Percentiles rank a stretch among this genome's conserved stretches.
phyloP scores from a whole-genome alignment of 2,888 invertebrate species.

The Tipula unca region DNA sequence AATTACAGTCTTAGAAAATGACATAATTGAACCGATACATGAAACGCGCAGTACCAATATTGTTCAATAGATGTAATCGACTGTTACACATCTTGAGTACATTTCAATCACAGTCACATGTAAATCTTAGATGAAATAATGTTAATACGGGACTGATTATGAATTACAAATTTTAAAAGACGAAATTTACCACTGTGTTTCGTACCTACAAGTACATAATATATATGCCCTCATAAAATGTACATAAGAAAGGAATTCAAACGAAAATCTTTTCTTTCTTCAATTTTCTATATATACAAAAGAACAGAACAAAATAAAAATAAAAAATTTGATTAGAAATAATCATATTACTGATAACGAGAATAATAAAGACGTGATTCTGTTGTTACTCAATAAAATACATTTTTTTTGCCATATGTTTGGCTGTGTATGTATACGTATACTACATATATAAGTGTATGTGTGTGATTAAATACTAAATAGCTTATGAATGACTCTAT shows the following conservation, averaged over 20 bases:
- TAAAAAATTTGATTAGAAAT: not conserved
- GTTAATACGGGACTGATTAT: not conserved
- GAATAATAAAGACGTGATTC: not conserved
- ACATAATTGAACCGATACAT: not conserved
- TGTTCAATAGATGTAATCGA: too few relatives aligned
- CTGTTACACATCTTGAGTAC: too few relatives aligned
- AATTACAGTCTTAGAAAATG: not conserved
- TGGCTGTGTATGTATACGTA: too few relatives aligned
- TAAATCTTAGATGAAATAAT: not conserved
- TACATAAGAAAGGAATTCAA: not conserved
- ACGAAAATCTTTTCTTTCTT: not conserved
- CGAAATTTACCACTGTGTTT: not conserved
- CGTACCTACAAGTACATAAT: not conserved
- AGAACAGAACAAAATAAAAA: not conserved
- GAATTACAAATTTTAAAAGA: not conserved
- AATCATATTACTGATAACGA: not conserved
- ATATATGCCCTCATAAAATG: not conserved
- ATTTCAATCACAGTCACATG: not conserved
- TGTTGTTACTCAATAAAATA: not conserved
- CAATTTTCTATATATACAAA: not conserved
- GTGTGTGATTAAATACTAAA: not conserved
- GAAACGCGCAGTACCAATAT: not conserved
- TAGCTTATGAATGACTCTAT: not conserved
- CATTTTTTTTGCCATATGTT: not conserved
- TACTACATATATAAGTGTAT: not conserved